These are phyloP conservation scores for Labeo calbasu DNA, from an alignment of 2,797 vertebrate genomes.

Conservation along the genomic window DNA sequence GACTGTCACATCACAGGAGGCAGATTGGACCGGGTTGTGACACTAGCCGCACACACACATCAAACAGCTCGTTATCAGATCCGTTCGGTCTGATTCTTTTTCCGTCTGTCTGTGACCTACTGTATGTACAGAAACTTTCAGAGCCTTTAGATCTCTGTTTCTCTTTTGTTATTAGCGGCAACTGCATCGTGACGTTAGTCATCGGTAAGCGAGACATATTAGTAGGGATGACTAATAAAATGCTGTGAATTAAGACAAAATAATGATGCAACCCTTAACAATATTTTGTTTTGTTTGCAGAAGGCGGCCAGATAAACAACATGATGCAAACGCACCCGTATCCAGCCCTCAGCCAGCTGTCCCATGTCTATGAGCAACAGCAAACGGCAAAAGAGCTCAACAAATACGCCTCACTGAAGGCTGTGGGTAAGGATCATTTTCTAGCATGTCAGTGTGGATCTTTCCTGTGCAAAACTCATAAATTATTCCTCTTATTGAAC, in stretches of 20 bases:
- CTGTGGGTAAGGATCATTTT: slow-evolving; percentile 86
- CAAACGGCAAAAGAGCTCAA: slow-evolving; percentile 92
- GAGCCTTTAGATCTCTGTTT: background rate
- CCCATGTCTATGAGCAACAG: slow-evolving; percentile 93
- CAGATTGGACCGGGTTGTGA: slow-evolving; percentile 38
- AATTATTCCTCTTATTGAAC: slow-evolving; percentile 45
- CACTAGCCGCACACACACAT: slow-evolving; percentile 7
- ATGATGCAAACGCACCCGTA: slow-evolving; percentile 92
- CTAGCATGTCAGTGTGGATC: slow-evolving; percentile 19
- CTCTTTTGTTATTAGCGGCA: background rate
- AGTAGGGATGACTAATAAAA: slow-evolving; percentile 12
- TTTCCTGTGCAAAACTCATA: slow-evolving; percentile 32
- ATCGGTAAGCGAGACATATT: slow-evolving; percentile 11
- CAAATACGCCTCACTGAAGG: slow-evolving; percentile 96
- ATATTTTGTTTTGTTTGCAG: slow-evolving; percentile 70
- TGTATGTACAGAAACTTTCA: background rate
- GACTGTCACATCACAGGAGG: slow-evolving; percentile 60
- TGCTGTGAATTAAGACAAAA: slow-evolving; percentile 12
- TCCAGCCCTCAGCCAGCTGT: slow-evolving; percentile 90
- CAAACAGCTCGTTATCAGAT: slow-evolving; percentile 22
- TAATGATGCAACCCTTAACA: slow-evolving; percentile 36
- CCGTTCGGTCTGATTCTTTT: background rate
- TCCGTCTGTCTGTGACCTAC: background rate
- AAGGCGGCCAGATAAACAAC: slow-evolving; percentile 92
- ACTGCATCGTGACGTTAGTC: background rate